Evolutionary conservation across 2,888 invertebrate genomes (phyloP).

Genomic region (Atethmia centrago): DNA sequence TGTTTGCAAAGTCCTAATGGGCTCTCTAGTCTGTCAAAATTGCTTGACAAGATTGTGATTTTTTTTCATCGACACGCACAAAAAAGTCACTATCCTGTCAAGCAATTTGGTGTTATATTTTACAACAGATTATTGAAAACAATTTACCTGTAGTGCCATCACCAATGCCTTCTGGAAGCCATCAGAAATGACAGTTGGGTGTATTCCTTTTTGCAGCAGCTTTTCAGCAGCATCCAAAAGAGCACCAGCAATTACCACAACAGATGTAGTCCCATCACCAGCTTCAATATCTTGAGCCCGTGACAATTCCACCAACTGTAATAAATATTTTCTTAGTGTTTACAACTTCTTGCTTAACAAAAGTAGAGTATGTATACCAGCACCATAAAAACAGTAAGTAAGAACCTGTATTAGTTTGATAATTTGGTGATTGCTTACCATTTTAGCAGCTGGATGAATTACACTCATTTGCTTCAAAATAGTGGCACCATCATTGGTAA

Average conservation of each 20-base stretch:
- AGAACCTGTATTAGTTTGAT: not conserved
- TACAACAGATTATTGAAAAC: not conserved
- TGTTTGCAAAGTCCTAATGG: no score
- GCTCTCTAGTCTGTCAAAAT: no score
- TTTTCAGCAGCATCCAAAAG: conserved; percentile 98
- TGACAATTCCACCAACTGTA: conserved; percentile 98
- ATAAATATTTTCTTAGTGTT: conserved; percentile 47
- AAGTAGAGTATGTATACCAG: not conserved
- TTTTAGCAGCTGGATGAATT: conserved; percentile 99
- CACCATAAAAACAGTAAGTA: not conserved
- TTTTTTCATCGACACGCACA: no score
- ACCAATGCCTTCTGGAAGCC: conserved; percentile 97
- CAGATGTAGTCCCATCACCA: conserved; percentile 99
- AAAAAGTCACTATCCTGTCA: no score
- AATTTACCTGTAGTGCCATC: conserved; percentile 92
- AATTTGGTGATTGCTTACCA: conserved; percentile 91
- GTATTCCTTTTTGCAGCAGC: conserved; percentile 97
- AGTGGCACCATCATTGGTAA: conserved; percentile 99
- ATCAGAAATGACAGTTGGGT: conserved; percentile 99
- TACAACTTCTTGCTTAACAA: not conserved
- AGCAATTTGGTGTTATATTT: not conserved
- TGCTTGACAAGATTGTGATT: no score
- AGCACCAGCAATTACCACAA: conserved; percentile 99
- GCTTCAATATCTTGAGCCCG: conserved; percentile 99
- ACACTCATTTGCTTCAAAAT: conserved; percentile 99